A percentile compares a stretch with the other conserved stretches of the same genome.
These are phyloP conservation scores for Eospalax fontanierii DNA, from an alignment of 2,797 vertebrate species.

Conservation along the genomic window DNA sequence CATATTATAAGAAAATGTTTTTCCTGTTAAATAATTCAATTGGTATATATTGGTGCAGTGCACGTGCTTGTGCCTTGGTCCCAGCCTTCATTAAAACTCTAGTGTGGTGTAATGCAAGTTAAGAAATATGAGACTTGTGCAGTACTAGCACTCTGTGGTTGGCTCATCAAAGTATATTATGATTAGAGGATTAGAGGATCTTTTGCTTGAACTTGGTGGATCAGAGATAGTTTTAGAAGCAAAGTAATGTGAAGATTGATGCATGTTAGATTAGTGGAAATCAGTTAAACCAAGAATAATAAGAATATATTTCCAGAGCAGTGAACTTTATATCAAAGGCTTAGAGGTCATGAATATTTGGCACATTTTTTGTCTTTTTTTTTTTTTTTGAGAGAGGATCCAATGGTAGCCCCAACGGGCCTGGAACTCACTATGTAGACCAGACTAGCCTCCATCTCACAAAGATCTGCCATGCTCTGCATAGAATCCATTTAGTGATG, in stretches of 20 bases:
- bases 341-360: neutral
- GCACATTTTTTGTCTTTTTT: no score
- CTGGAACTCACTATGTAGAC: no score
- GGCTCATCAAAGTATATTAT: neutral
- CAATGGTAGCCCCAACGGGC: no score
- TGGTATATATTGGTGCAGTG: neutral
- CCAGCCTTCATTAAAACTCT: neutral
- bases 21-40: constrained; percentile 22
- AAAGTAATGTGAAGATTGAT: neutral
- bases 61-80: neutral
- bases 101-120: neutral
- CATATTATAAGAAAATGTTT: neutral
- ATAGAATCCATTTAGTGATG: no score
- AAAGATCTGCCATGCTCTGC: no score
- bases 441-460: no score
- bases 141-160: neutral
- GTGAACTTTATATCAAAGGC: neutral
- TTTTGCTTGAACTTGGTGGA: neutral
- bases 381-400: no score
- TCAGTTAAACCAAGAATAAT: neutral
- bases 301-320: neutral
- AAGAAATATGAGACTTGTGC: neutral
- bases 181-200: neutral
- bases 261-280: neutral
- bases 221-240: neutral